Evolutionary conservation across 2,113 vertebrate species (phyloP), one percentile per base, ranked within the genome.

Genomic region (Charina bottae): DNA sequence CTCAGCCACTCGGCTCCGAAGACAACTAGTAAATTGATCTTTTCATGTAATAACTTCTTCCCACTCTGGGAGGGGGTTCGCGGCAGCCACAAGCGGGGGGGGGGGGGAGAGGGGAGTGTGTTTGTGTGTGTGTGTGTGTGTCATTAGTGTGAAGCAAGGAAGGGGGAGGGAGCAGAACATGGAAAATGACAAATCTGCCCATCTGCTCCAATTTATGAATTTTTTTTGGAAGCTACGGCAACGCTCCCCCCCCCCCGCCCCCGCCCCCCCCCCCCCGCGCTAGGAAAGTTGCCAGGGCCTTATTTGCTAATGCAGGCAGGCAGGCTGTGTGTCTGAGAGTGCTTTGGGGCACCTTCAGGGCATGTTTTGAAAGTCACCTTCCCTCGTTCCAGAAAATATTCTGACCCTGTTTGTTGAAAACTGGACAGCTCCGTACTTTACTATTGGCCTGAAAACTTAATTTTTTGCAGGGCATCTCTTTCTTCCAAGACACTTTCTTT

Each of bases 1-100:
- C 97, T 95, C 97, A 96, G 98, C 96, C 96, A 24, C 87, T 95
- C 97, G 91, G 96, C 97, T 96, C 97, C 93, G 96, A 93, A 97
- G 97, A 97, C 96, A 97, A 97, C 98, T 98, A 98, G 98, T 98
- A 98, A 99, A 98, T 96, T 98, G 98, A 99, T 98, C 98, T 97
- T 97, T 97, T 97, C 97, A 96, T 97, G 97, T 96, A 98, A 97
- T 98, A 97, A 97, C 97, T 97, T 97, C 97, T 98, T 97, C 96
- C 95, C 91, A 96, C 96, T 97, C 97, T 97, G 97, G 96, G 97
- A 97, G 97, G 98, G 97, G 97, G 96, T 96, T 96, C 96, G 95
- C 92, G 97, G 95, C 97, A 95, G 96, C 97, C 90, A 88, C 60
- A 96, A 93, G 96, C 96, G 97, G 15, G 97, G 59, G 58, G 28